These are phyloP conservation scores for Caenorhabditis japonica DNA, from an alignment of 2,888 invertebrate genomes.

Conservation along the genomic window DNA sequence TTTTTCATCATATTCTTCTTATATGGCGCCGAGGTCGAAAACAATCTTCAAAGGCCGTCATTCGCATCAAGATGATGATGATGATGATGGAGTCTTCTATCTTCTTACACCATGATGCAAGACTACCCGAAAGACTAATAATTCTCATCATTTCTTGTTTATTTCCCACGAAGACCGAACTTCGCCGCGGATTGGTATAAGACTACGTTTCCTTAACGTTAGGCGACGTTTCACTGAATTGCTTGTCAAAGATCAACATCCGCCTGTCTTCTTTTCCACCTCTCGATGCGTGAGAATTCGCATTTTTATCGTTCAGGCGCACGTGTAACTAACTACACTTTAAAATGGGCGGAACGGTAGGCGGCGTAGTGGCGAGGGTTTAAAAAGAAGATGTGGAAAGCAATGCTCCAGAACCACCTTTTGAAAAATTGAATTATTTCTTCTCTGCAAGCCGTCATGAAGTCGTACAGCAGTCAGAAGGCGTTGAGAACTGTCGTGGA, in stretches of 20 bases:
- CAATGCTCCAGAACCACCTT: conserved; percentile 2
- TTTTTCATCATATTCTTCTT: conserved; percentile 19
- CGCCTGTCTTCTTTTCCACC: background rate
- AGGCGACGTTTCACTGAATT: conserved; percentile 18
- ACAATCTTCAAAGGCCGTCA: conserved; percentile 29
- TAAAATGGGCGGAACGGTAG: conserved; percentile 38
- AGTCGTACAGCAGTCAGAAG: conserved; percentile 38
- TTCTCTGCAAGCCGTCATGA: no score
- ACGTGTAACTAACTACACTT: conserved; percentile 37
- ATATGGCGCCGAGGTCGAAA: conserved; percentile 6
- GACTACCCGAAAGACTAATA: conserved; percentile 38
- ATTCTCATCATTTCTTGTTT: conserved; percentile 2
- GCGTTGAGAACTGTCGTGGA: conserved; percentile 53
- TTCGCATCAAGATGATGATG: conserved; percentile 22
- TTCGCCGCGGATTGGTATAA: conserved; percentile 5
- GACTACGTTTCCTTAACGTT: conserved; percentile 6
- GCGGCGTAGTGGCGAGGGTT: conserved; percentile 4
- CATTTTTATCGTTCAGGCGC: conserved; percentile 39
- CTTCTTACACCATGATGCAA: conserved; percentile 25
- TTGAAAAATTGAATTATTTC: no score
- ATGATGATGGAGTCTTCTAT: background rate
- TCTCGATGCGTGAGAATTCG: conserved; percentile 32
- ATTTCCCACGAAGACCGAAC: conserved; percentile 19
- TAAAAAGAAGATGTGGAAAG: conserved; percentile 1
- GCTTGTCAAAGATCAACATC: conserved; percentile 35